These are phyloP conservation scores for Morinoia aosen DNA, from an alignment of 2,888 invertebrate species.

Conservation along the genomic window DNA sequence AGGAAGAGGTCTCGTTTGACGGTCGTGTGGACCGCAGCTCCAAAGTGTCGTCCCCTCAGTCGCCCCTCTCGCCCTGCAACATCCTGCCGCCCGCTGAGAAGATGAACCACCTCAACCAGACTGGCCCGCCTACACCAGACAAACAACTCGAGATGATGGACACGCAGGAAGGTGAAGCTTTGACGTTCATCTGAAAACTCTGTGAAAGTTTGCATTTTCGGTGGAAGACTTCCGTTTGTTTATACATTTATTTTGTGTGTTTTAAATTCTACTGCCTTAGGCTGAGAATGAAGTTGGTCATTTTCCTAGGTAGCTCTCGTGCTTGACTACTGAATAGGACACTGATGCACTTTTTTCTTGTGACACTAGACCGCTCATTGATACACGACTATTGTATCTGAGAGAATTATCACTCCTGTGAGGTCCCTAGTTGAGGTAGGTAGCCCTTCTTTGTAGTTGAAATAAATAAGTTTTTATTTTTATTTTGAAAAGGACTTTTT, in stretches of 20 bases:
- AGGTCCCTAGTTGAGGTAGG: no score
- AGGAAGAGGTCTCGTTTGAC: not conserved
- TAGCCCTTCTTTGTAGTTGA: no score
- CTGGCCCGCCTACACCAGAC: conserved; percentile 64
- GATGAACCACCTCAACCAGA: conserved; percentile 54
- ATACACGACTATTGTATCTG: no score
- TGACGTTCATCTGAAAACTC: not conserved
- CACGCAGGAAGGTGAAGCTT: conserved; percentile 65
- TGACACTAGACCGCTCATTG: no score
- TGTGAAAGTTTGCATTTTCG: not conserved
- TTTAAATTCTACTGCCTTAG: not conserved
- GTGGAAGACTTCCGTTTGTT: not conserved
- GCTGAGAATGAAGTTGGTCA: no score
- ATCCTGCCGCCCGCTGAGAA: conserved; percentile 46
- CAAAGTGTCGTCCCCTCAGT: conserved; percentile 42
- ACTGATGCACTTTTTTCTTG: no score
- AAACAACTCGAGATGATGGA: conserved; percentile 67
- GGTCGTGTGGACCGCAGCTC: not conserved
- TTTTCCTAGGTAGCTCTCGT: not conserved
- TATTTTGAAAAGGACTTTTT: no score
- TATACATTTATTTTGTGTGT: not conserved
- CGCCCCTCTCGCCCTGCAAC: conserved; percentile 20
- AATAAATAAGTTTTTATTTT: no score
- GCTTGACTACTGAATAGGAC: not conserved
- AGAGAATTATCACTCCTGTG: no score